These are phyloP conservation scores for Sphaeramia orbicularis DNA, from an alignment of 2,797 vertebrate species.

Conservation along the genomic window DNA sequence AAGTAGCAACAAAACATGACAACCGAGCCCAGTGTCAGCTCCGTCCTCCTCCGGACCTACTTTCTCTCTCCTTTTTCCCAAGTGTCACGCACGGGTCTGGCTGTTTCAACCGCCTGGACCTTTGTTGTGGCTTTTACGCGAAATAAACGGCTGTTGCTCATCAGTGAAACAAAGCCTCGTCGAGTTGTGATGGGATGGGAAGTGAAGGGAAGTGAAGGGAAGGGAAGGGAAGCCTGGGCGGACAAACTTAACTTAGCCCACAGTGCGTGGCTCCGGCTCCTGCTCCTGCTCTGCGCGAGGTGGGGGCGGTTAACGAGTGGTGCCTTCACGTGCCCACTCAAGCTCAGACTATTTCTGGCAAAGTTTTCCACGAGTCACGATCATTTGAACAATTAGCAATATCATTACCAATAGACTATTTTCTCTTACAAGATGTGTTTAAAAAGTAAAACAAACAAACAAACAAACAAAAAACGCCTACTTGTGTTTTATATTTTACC, in stretches of 20 bases:
- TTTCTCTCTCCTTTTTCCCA: constrained; percentile 3
- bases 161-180: constrained; percentile 70
- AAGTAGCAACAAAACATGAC: constrained; percentile 60
- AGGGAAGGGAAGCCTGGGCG: constrained; percentile 57
- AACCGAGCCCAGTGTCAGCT: constrained; percentile 50
- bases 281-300: constrained; percentile 38
- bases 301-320: constrained; percentile 53
- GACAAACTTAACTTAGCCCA: constrained; percentile 82
- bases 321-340: constrained; percentile 61
- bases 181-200: constrained; percentile 34
- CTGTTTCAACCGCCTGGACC: not conserved
- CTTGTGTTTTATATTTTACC: too few species aligned
- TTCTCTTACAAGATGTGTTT: too few species aligned
- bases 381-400: not conserved
- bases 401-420: too few species aligned
- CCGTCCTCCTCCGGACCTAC: constrained; percentile 12
- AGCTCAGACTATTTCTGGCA: not conserved
- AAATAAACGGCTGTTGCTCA: constrained; percentile 14
- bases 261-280: constrained; percentile 48
- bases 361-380: not conserved
- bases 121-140: not conserved
- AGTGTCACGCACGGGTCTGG: constrained; percentile 8
- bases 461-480: too few species aligned
- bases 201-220: too few species aligned
- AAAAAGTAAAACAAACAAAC: too few species aligned